Evolutionary conservation across 2,113 vertebrate genomes (phyloP), one percentile per base, ranked within the genome.

Genomic region (Propithecus coquereli): DNA sequence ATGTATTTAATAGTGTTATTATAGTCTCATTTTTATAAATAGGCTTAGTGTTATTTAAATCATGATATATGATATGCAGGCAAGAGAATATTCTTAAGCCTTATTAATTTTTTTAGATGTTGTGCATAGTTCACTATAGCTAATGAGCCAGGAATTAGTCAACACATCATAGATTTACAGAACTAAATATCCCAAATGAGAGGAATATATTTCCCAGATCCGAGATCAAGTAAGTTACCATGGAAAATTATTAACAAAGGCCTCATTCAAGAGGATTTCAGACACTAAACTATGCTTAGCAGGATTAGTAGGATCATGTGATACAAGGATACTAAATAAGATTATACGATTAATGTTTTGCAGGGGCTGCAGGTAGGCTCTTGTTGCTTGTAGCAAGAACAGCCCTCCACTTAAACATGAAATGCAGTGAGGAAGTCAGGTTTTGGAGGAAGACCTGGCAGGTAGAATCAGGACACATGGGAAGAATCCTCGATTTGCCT

Each of bases 181-280:
- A 97, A 97, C 63, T 86, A 92, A 87, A 71, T 91, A 82, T 93
- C 37, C 22, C 80, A 95, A 90, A 95, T 57, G 54, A 87, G 63
- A 87, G 14, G 40, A 89, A 96, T 96, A 20, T 81, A 90, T 79
- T 95, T 95, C 87, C 76, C 47, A 92, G 65, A 87, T 88, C 47
- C 0, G 4, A 92, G 63, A 95, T 74, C 54, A 81, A 95, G 54
- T 95, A 94, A 95, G 85, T 96, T 97, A 93, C 85, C 93, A 89
- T 84, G 79, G 71, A 95, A 95, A 94, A 94, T 87, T 94, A 94
- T 89, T 94, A 95, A 77, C 76, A 93, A 87, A 96, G 34, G 17
- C n/a, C 57, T 92, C 68, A 76, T 87, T 91, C 76, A 94, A 73
- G 52, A 94, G 80, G 70, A 96, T 97, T 96, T 84, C 80, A 96